These are phyloP conservation scores for Mycetomoellerius zeteki DNA, from an alignment of 1,140 invertebrate genomes.

Conservation along the genomic window DNA sequence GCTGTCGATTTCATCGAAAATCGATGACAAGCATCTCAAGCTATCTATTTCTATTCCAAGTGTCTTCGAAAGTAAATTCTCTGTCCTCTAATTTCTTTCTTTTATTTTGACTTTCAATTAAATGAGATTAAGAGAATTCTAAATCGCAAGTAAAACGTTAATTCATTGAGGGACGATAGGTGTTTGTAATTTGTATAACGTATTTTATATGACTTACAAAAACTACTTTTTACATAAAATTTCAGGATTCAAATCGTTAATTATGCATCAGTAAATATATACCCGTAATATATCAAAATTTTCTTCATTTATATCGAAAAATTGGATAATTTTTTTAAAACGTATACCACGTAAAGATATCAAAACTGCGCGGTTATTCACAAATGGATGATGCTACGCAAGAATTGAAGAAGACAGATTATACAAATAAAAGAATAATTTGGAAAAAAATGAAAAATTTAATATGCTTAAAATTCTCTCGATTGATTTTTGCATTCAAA, in stretches of 20 bases:
- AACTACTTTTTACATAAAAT: constrained; percentile 4
- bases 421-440: neutral
- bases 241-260: constrained; percentile 12
- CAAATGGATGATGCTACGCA: neutral
- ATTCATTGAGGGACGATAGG: neutral
- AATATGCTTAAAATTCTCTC: neutral
- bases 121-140: neutral
- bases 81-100: neutral
- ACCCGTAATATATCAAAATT: constrained; percentile 4
- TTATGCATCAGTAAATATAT: constrained; percentile 1
- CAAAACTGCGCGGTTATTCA: neutral
- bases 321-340: too few species aligned
- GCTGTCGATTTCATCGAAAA: neutral
- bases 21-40: neutral
- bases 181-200: neutral
- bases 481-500: neutral
- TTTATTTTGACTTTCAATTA: constrained; percentile 8
- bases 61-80: neutral
- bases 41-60: neutral
- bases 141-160: neutral
- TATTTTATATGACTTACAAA: neutral
- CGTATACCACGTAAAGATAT: constrained; percentile 2
- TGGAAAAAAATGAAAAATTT: neutral
- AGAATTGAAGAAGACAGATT: neutral
- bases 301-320: neutral